These are phyloP conservation scores for Rhamnusium bicolor DNA, from an alignment of 2,888 invertebrate species.

Conservation along the genomic window DNA sequence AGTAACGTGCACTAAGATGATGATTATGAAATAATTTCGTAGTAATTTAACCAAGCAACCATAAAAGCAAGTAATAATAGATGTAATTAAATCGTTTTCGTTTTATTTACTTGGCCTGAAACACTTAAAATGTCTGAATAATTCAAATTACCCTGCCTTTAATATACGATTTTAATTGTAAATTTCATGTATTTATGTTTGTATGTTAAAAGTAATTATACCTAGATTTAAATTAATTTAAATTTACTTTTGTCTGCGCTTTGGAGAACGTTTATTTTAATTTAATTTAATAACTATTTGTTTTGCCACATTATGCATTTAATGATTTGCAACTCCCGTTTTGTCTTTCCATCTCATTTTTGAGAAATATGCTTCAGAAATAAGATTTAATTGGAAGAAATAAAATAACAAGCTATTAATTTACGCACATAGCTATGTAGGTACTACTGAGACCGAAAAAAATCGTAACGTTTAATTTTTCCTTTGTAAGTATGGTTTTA, in stretches of 20 bases:
- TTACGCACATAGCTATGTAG: too few species aligned
- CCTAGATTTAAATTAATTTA: constrained; percentile 2
- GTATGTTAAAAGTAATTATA: constrained; percentile 17
- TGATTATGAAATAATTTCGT: constrained; percentile 14
- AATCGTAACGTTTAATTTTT: too few species aligned
- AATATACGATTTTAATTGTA: constrained; percentile 14
- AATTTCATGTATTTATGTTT: constrained; percentile 20
- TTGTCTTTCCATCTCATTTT: not conserved
- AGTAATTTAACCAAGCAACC: constrained; percentile 19
- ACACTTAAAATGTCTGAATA: constrained; percentile 22
- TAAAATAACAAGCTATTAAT: not conserved
- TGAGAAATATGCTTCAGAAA: not conserved
- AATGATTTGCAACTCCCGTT: not conserved
- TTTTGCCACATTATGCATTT: not conserved
- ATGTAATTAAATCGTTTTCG: constrained; percentile 28
- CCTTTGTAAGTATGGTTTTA: too few species aligned
- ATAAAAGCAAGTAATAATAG: constrained; percentile 29
- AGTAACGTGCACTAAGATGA: not conserved
- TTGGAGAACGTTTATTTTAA: not conserved
- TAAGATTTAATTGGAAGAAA: not conserved
- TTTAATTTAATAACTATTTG: not conserved
- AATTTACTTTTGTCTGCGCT: not conserved
- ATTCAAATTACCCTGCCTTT: constrained; percentile 20
- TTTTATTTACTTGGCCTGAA: constrained; percentile 24
- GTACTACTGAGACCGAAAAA: too few species aligned